Evolutionary conservation across 2,888 invertebrate species (phyloP).

Genomic region (Leptinotarsa juncta): DNA sequence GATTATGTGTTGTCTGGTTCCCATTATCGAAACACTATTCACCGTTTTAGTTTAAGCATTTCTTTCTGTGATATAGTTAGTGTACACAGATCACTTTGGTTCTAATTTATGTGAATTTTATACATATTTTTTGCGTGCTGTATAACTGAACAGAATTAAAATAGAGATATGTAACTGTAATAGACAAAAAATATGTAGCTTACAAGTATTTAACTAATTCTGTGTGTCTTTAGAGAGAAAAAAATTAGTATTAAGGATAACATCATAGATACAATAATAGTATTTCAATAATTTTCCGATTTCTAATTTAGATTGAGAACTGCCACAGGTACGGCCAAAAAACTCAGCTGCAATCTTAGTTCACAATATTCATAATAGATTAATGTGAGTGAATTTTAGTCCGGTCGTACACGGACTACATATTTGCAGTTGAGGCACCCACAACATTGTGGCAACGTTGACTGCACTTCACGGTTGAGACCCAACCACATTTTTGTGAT

Average conservation of each 20-base stretch:
- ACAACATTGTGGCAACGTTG: too few species aligned
- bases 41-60: constrained; percentile 52
- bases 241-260: constrained; percentile 49
- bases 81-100: constrained; percentile 51
- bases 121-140: constrained; percentile 46
- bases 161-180: constrained; percentile 51
- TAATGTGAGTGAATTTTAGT: too few species aligned
- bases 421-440: too few species aligned
- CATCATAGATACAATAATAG: constrained; percentile 40
- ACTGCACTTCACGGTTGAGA: too few species aligned
- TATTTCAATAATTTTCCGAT: constrained; percentile 34
- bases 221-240: constrained; percentile 57
- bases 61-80: constrained; percentile 59
- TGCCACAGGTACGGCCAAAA: constrained; percentile 41
- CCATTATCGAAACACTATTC: constrained; percentile 33
- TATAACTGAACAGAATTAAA: constrained; percentile 51
- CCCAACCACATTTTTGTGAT: too few species aligned
- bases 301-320: constrained; percentile 44
- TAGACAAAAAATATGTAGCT: constrained; percentile 51
- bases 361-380: too few species aligned
- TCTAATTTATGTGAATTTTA: constrained; percentile 38
- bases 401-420: too few species aligned
- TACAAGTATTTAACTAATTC: constrained; percentile 58
- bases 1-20: constrained; percentile 40
- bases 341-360: constrained; percentile 25